Conservation (phyloP, 2,888 invertebrate species). For the Drosophila bunnanda region DNA sequence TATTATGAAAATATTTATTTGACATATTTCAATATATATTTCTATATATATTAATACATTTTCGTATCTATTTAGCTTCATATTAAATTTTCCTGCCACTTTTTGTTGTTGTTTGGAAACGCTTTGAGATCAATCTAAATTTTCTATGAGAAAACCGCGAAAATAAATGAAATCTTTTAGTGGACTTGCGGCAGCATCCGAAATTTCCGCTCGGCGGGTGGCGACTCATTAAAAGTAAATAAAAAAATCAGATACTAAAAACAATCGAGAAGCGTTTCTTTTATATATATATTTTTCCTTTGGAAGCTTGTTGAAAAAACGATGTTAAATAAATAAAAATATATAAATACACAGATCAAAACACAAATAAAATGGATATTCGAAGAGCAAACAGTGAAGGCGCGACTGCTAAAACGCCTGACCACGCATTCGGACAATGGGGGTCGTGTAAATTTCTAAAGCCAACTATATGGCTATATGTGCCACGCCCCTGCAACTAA, state of each 20-base stretch:
- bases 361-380: conserved; percentile 43
- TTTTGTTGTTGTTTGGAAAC: conserved; percentile 3
- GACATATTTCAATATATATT: neutral
- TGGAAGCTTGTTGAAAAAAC: conserved; percentile 67
- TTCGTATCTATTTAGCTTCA: neutral
- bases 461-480: conserved; percentile 49
- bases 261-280: conserved; percentile 63
- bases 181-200: conserved; percentile 26
- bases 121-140: conserved; percentile 6
- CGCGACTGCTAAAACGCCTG: conserved; percentile 44
- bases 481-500: conserved; percentile 58
- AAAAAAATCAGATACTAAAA: conserved; percentile 70
- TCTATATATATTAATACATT: neutral
- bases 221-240: conserved; percentile 74
- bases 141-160: conserved; percentile 17
- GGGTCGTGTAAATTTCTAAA: conserved; percentile 69
- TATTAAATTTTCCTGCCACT: neutral
- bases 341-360: conserved; percentile 44
- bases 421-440: conserved; percentile 32
- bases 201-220: conserved; percentile 41
- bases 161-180: conserved; percentile 7
- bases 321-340: conserved; percentile 75
- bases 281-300: neutral
- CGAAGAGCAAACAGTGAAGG: conserved; percentile 54
- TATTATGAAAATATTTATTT: conserved; percentile 7